Conservation (phyloP, 2,113 vertebrate species). For the Synchiropus splendidus region DNA sequence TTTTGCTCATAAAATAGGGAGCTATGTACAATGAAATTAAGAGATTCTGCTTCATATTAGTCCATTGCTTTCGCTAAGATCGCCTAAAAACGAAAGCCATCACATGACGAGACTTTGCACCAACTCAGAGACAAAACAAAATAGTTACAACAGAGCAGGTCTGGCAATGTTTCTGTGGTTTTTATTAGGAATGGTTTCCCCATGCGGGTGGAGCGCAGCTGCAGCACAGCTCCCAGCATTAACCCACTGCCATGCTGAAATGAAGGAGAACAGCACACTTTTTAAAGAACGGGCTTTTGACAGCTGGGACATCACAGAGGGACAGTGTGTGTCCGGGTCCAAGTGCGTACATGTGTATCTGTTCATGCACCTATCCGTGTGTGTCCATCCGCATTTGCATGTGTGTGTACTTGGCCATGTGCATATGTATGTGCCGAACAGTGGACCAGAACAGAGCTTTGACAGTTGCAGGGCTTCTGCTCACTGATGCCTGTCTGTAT, state of each 20-base stretch:
- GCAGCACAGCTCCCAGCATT: constrained; percentile 30
- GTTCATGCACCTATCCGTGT: constrained; percentile 6
- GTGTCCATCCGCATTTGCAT: constrained; percentile 44
- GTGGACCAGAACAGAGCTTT: constrained; percentile 91
- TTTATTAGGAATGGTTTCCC: too few relatives aligned
- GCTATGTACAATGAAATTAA: too few relatives aligned
- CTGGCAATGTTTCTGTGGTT: too few relatives aligned
- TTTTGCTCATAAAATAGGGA: too few relatives aligned
- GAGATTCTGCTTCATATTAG: too few relatives aligned
- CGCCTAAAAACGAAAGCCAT: too few relatives aligned
- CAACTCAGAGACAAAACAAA: too few relatives aligned
- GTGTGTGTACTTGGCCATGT: constrained; percentile 48
- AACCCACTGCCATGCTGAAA: too few relatives aligned
- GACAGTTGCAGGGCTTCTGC: constrained; percentile 89
- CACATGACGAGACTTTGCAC: too few relatives aligned
- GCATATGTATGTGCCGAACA: constrained; percentile 82
- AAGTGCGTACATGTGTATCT: not conserved
- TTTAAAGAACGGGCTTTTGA: constrained; percentile 94
- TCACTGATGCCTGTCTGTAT: constrained; percentile 78
- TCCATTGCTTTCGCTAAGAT: too few relatives aligned
- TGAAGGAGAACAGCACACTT: constrained; percentile 68
- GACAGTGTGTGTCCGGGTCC: constrained; percentile 64
- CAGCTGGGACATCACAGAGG: constrained; percentile 87
- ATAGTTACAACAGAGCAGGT: too few relatives aligned
- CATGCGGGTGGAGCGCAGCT: constrained; percentile 31